Percentiles rank a stretch among this genome's conserved stretches.
phyloP scores from a whole-genome alignment of 2,113 vertebrate species.

The Dolichotis patagonum region DNA sequence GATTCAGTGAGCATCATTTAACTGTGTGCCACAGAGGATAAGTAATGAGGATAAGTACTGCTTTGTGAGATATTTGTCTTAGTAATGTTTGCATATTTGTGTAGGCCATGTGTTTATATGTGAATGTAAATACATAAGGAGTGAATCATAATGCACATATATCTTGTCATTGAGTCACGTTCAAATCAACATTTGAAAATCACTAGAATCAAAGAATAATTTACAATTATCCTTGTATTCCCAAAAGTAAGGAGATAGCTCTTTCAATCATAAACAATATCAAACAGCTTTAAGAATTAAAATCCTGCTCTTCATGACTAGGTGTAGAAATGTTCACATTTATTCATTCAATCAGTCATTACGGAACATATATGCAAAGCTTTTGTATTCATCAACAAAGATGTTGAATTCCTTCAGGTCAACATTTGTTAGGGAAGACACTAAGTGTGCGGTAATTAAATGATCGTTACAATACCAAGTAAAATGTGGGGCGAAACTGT shows the following conservation, averaged over 20 bases:
- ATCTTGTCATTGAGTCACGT: background rate
- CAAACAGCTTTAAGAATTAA: slow-evolving; percentile 34
- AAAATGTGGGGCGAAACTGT: background rate
- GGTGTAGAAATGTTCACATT: background rate
- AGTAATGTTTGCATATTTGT: background rate
- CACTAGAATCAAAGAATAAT: background rate
- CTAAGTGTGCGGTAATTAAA: background rate
- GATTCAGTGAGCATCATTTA: background rate
- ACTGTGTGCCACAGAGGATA: background rate
- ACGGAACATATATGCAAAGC: background rate
- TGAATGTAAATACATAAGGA: background rate
- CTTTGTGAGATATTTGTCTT: background rate
- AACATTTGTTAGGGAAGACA: background rate
- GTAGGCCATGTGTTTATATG: background rate
- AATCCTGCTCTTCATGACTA: background rate
- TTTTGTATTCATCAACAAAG: slow-evolving; percentile 17
- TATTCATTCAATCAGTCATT: background rate
- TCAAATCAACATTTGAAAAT: background rate
- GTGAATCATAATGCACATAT: background rate
- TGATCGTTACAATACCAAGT: background rate
- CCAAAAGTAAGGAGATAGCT: background rate
- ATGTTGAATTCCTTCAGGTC: background rate
- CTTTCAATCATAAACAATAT: background rate
- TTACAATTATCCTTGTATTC: background rate
- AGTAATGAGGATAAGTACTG: background rate